phyloP scores from a whole-genome alignment of 37 sponge, comb jelly and placozoan species.

The Diacarnus erythraeanus region DNA sequence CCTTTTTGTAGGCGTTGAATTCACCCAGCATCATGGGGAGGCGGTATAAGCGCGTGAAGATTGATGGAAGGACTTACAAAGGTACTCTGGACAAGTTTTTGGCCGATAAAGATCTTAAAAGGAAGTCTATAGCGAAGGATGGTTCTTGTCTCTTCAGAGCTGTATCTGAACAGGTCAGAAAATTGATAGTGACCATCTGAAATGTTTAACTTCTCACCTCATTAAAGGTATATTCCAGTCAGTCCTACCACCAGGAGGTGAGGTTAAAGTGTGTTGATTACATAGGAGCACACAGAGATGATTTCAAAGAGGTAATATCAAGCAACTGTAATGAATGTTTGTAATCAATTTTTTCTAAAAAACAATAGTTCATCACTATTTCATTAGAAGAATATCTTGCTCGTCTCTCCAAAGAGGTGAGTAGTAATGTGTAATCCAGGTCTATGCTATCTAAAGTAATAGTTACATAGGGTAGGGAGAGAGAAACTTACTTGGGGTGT shows the following conservation, averaged over 20 bases:
- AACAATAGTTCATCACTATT: conserved; percentile 55
- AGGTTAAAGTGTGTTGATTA: conserved; percentile 56
- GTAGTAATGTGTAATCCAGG: too few species aligned
- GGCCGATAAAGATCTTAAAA: conserved; percentile 21
- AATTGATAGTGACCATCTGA: not conserved
- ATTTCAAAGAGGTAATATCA: conserved; percentile 66
- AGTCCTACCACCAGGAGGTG: conserved; percentile 42
- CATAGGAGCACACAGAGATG: conserved; percentile 38
- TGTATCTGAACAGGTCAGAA: conserved; percentile 78
- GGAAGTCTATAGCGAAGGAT: conserved; percentile 80
- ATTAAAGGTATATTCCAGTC: conserved; percentile 49
- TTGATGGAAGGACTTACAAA: conserved; percentile 12
- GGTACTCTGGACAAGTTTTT: conserved; percentile 34
- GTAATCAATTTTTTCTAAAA: too few species aligned
- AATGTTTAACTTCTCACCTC: not conserved
- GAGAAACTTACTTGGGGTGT: not conserved
- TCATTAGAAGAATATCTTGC: conserved; percentile 38
- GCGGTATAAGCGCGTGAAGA: not conserved
- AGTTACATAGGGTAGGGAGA: too few species aligned
- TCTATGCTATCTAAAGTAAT: too few species aligned
- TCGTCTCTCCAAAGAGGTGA: conserved; percentile 19
- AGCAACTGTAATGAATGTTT: too few species aligned
- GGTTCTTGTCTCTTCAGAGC: conserved; percentile 92
- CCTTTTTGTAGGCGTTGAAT: too few species aligned
- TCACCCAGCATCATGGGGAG: conserved; percentile 28